Conservation (phyloP, 2,888 invertebrate genomes). For the Apamea monoglypha region DNA sequence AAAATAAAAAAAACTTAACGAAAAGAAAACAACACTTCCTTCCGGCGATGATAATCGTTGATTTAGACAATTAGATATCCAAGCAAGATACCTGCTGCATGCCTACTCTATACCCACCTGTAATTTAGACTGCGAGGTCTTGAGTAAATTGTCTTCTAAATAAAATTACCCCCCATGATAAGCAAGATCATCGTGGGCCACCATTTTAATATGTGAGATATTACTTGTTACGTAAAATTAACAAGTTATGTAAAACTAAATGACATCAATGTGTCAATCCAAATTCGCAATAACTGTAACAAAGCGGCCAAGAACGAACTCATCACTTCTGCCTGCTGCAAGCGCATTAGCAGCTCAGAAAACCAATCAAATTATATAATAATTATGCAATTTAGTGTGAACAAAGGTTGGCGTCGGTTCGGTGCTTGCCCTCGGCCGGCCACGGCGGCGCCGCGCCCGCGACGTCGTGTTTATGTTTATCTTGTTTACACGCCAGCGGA, state of each 20-base stretch:
- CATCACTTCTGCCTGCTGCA: conserved; percentile 20
- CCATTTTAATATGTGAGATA: not conserved
- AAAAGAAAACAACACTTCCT: not conserved
- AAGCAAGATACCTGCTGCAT: not conserved
- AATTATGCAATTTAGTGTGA: conserved; percentile 61
- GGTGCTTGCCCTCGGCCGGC: conserved; percentile 39
- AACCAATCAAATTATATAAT: conserved; percentile 57
- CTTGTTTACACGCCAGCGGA: conserved; percentile 63
- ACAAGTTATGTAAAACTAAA: conserved; percentile 51
- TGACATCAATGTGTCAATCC: conserved; percentile 41
- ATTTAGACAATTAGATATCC: not conserved
- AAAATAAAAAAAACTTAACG: not conserved
- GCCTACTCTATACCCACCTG: not conserved
- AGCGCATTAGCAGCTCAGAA: conserved; percentile 26
- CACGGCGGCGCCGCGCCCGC: conserved; percentile 38
- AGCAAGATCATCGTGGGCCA: not conserved
- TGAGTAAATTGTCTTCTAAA: not conserved
- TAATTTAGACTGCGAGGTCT: not conserved
- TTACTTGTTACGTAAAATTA: conserved; percentile 56
- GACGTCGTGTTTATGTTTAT: conserved; percentile 64
- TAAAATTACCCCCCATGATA: not conserved
- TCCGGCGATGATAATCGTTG: not conserved
- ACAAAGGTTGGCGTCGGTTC: conserved; percentile 52
- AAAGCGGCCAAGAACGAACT: conserved; percentile 28
- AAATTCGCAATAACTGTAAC: conserved; percentile 41